phyloP scores from a whole-genome alignment of 1,140 invertebrate species.

The Bombus confusus region DNA sequence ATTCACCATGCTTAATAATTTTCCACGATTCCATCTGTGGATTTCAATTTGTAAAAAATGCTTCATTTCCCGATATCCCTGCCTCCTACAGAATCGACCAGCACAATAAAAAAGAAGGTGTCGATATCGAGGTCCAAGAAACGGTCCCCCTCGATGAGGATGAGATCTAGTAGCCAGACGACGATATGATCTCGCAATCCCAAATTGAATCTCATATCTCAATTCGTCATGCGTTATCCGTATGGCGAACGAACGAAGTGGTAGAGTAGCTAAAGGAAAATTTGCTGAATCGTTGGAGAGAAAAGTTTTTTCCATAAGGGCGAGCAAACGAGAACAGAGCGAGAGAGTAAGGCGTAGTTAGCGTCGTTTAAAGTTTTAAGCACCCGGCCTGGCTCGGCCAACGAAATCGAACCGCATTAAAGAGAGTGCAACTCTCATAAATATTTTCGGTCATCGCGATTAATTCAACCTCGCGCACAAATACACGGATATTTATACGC shows the following conservation, averaged over 20 bases:
- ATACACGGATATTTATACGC: no score
- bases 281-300: neutral
- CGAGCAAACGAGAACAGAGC: neutral
- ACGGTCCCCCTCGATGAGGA: neutral
- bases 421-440: neutral
- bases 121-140: neutral
- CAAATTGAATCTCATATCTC: conserved; percentile 33
- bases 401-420: conserved; percentile 23
- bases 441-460: conserved; percentile 23
- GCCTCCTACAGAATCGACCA: neutral
- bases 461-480: neutral
- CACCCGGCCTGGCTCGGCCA: no score
- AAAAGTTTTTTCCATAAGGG: conserved; percentile 31
- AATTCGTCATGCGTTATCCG: conserved; percentile 9
- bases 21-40: neutral
- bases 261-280: neutral
- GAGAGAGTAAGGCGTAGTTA: neutral
- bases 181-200: neutral
- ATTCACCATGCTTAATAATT: neutral
- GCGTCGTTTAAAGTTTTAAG: conserved; percentile 24
- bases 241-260: neutral
- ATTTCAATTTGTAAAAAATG: neutral
- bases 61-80: neutral
- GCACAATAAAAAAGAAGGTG: neutral
- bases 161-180: neutral